Evolutionary conservation across 2,113 vertebrate species (phyloP).

Genomic region (Motacilla tschutschensis): DNA sequence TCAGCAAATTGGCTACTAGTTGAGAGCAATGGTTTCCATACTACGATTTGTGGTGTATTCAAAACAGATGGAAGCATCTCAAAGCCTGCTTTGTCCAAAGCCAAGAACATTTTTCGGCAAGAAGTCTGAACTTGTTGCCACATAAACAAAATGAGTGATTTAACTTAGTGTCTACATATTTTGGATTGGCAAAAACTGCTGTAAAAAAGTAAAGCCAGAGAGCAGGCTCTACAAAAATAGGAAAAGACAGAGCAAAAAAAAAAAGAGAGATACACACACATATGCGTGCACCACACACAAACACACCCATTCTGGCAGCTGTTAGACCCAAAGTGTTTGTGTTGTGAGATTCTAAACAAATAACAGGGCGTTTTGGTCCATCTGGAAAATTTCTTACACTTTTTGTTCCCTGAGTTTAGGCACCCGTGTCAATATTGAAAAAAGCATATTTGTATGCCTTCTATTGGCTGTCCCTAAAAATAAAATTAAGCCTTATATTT

Average conservation of each 20-base stretch:
- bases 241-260: conserved; percentile 7
- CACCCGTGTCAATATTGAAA: background rate
- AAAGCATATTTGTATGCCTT: conserved; percentile 1
- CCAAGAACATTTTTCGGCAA: conserved; percentile 76
- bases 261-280: background rate
- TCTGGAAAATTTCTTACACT: conserved; percentile 55
- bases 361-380: background rate
- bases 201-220: conserved; percentile 43
- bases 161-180: conserved; percentile 65
- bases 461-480: background rate
- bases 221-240: conserved; percentile 28
- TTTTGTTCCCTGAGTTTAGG: background rate
- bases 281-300: background rate
- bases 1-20: conserved; percentile 56
- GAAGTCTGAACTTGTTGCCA: conserved; percentile 69
- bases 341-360: conserved; percentile 21
- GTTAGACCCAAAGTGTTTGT: background rate
- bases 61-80: conserved; percentile 69
- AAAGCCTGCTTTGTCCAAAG: conserved; percentile 65
- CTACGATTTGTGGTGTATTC: conserved; percentile 65
- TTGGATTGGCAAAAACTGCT: conserved; percentile 62
- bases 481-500: background rate
- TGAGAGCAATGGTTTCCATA: conserved; percentile 55
- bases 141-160: conserved; percentile 74
- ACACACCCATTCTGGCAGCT: background rate